phyloP scores from a whole-genome alignment of 2,797 vertebrate species.

The Myotis daubentonii region DNA sequence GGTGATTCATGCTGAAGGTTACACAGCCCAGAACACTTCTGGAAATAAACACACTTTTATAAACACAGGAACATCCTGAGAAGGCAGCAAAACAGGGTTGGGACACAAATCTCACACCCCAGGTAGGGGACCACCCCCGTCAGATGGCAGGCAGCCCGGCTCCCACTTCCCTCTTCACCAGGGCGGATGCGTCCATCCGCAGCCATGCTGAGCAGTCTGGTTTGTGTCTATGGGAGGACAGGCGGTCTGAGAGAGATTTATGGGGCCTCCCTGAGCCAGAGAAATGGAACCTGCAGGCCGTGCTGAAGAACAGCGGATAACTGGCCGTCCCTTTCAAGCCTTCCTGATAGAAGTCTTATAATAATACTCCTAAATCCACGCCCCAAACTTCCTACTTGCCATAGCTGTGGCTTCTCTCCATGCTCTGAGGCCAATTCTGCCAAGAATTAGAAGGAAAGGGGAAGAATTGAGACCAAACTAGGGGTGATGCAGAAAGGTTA shows the following conservation, averaged over 20 bases:
- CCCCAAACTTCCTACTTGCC: too few species aligned
- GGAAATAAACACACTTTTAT: not conserved
- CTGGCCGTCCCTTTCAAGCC: too few species aligned
- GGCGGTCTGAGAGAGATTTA: not conserved
- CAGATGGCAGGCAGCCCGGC: not conserved
- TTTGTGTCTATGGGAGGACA: accelerated
- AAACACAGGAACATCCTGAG: slow-evolving; percentile 27
- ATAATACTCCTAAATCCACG: too few species aligned
- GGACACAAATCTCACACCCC: not conserved
- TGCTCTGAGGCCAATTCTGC: too few species aligned
- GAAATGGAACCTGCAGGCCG: not conserved
- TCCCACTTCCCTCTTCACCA: accelerated
- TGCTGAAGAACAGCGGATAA: not conserved
- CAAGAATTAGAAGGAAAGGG: too few species aligned
- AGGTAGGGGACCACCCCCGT: accelerated
- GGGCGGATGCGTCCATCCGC: accelerated
- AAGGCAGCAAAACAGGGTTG: not conserved
- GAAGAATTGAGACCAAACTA: too few species aligned
- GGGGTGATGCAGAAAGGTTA: too few species aligned
- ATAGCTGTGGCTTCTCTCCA: too few species aligned
- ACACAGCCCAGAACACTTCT: not conserved
- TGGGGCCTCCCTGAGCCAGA: not conserved
- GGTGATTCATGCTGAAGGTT: slow-evolving; percentile 6
- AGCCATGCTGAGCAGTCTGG: not conserved
- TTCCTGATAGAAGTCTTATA: not conserved